Base-by-base conservation (phyloP, 2,797 vertebrate species). In the Sebastes kiyomatsui region DNA sequence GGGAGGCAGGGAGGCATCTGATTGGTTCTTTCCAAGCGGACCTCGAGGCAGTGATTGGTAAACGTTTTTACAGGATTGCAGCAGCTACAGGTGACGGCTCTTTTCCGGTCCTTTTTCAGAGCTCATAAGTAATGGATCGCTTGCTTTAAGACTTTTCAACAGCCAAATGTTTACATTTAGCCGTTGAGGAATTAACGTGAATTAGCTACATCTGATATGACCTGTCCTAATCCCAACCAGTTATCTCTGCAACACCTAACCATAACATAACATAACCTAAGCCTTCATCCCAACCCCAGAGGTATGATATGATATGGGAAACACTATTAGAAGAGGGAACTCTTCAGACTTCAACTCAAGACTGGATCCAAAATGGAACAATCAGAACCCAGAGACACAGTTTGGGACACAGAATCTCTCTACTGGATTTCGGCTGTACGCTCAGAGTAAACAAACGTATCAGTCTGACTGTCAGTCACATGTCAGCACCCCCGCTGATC, bases 401-500 rank as follows among this genome's bases (percentile, higher is more conserved):
- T 65, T n/a, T 46, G 18, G 10, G 49, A 52, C 30, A 54, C 42
- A 68, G 2, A 68, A 13, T 76, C 27, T 52, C 56, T 28, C 23
- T 27, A 60, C 11, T 54, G 46, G 52, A 55, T 30, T 32, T 13
- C 0, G 12, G 49, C 20, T 66, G 10, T 25, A 61, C 46, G 10
- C 73, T 49, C 9, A 0, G 30, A 75, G 52, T 67, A 84, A 84
- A 87, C 62, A 72, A 80, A 79, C 20, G 20, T 61, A 71, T 80
- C 35, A 2, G 67, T 6, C 7, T 22, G 74, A 76, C 82, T 74
- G 81, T 77, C 86, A 78, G 73, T 87, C 60, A 74, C 13, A 58
- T 11, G 67, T 66, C 80, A 68, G 67, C 25, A 35, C 30, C 38
- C 28, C 33, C 67, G 42, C 28, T 75, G 54, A 72, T 84, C 25